Conservation (phyloP, 2,888 invertebrate species). For the Bruchidius siliquastri region DNA sequence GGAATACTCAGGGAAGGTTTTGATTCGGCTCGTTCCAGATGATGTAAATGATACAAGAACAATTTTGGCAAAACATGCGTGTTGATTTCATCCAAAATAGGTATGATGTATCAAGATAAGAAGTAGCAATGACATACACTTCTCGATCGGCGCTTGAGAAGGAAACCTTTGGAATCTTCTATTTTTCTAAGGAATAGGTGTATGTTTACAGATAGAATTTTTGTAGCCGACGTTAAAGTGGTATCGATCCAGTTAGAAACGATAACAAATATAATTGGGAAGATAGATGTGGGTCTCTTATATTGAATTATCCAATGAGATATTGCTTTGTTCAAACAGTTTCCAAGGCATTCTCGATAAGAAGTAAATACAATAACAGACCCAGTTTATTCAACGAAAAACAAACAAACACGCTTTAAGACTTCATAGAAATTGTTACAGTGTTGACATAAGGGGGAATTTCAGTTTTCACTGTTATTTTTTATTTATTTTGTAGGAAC, state of each 20-base stretch:
- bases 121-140: no score
- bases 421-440: background rate
- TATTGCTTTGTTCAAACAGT: background rate
- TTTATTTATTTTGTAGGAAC: background rate
- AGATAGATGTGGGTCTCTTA: background rate
- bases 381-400: background rate
- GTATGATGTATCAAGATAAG: no score
- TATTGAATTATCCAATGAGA: background rate
- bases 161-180: background rate
- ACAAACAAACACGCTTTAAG: background rate
- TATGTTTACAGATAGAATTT: background rate
- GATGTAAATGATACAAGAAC: no score
- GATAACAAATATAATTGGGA: background rate
- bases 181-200: background rate
- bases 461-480: background rate
- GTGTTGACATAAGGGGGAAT: background rate
- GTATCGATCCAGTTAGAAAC: background rate
- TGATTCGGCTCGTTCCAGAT: no score
- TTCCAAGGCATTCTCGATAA: background rate
- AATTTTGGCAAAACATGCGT: no score
- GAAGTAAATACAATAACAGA: background rate
- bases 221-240: background rate
- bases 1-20: no score
- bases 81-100: no score
- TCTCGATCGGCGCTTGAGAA: background rate